Percentiles rank a stretch among this genome's conserved stretches.
Evolutionary conservation across 2,888 invertebrate species (phyloP).

Genomic region (Tinea trinotella): DNA sequence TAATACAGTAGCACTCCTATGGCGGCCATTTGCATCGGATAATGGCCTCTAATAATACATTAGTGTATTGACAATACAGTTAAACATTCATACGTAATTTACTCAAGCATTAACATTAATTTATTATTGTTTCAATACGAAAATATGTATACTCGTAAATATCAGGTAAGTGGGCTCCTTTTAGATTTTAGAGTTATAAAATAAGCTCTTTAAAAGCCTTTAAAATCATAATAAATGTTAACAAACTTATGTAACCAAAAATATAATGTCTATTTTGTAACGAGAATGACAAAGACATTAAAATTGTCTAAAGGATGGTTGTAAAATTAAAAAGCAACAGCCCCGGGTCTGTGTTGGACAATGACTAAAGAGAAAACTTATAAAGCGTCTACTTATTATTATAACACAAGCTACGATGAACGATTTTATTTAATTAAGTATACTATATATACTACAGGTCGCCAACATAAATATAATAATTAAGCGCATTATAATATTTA

Average conservation of each 20-base stretch:
- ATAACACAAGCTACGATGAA: background rate
- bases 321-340: slow-evolving; percentile 6
- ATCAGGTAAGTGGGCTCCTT: too few species aligned
- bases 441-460: too few species aligned
- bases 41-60: slow-evolving; percentile 11
- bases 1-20: slow-evolving; percentile 11
- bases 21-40: slow-evolving; percentile 12
- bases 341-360: slow-evolving; percentile 4
- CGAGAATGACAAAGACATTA: slow-evolving; percentile 3
- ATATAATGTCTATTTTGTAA: background rate
- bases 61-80: slow-evolving; percentile 3
- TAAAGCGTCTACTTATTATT: background rate
- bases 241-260: background rate
- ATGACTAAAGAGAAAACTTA: slow-evolving; percentile 7
- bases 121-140: too few species aligned
- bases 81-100: background rate
- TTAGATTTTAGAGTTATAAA: too few species aligned
- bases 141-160: too few species aligned
- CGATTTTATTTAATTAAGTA: too few species aligned
- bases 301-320: slow-evolving; percentile 1
- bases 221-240: too few species aligned
- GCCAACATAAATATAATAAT: too few species aligned
- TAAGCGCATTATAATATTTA: too few species aligned
- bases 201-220: too few species aligned
- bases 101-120: too few species aligned